phyloP scores from a whole-genome alignment of 2,888 invertebrate genomes.

The Pyrochroa serraticornis region DNA sequence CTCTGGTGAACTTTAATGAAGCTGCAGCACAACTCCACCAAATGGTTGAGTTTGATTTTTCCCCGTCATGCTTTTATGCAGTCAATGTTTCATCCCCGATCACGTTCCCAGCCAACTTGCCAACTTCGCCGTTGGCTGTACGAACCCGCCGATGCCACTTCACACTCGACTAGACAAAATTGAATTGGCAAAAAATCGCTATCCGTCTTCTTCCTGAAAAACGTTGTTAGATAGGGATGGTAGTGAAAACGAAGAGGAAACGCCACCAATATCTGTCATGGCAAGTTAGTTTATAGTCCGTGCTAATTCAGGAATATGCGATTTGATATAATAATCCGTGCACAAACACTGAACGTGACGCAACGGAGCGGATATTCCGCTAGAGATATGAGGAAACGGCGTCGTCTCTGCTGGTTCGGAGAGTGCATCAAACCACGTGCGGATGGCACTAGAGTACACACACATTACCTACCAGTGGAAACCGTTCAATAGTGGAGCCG shows the following conservation, averaged over 20 bases:
- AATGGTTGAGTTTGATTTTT: no score
- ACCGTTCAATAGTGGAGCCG: slow-evolving; percentile 4
- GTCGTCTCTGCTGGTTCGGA: slow-evolving; percentile 4
- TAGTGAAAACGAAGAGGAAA: background rate
- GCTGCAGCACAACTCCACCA: no score
- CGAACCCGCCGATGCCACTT: slow-evolving; percentile 17
- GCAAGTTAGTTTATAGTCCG: slow-evolving; percentile 12
- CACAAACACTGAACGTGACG: slow-evolving; percentile 28
- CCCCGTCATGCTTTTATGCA: no score
- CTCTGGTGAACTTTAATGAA: no score
- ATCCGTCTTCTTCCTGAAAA: slow-evolving; percentile 1
- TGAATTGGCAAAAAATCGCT: slow-evolving; percentile 13
- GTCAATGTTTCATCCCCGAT: no score
- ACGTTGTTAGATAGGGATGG: background rate
- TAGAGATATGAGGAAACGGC: slow-evolving; percentile 19
- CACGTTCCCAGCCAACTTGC: no score
- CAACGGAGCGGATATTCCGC: slow-evolving; percentile 26
- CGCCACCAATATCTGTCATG: background rate
- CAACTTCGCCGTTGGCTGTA: background rate
- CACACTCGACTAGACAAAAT: slow-evolving; percentile 22
- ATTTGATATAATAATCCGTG: slow-evolving; percentile 29
- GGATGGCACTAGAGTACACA: slow-evolving; percentile 22
- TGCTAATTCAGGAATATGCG: slow-evolving; percentile 25
- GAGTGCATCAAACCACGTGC: slow-evolving; percentile 18
- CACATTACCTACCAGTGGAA: background rate